These are phyloP conservation scores for Allobates femoralis DNA, from an alignment of 2,797 vertebrate species.

Conservation along the genomic window DNA sequence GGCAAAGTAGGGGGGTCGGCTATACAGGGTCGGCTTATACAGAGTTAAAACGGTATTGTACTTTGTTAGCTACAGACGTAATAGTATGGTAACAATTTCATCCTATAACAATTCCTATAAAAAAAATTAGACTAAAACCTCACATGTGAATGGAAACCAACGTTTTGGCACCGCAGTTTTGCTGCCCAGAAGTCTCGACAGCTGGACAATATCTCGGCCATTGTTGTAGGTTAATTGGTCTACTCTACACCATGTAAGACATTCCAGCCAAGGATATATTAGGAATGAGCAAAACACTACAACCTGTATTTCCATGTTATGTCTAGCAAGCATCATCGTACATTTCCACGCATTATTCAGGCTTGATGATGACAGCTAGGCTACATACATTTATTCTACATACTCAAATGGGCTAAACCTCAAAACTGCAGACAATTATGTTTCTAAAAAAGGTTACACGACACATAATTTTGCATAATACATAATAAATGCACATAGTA, in stretches of 20 bases:
- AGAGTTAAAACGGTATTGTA: too few species aligned
- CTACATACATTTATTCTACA: background rate
- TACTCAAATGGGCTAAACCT: background rate
- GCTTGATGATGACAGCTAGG: background rate
- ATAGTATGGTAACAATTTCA: background rate
- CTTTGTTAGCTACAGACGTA: background rate
- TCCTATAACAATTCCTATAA: background rate
- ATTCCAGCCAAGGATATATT: conserved; percentile 26
- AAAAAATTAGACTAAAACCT: background rate
- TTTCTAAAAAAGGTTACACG: background rate
- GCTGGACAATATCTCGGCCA: conserved; percentile 25
- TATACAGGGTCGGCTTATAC: too few species aligned
- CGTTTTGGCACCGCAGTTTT: background rate
- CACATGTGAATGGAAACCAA: background rate
- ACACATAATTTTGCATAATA: background rate
- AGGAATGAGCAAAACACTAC: conserved; percentile 5
- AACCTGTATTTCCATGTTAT: conserved; percentile 21
- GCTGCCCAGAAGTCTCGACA: conserved; percentile 29
- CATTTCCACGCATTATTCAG: background rate
- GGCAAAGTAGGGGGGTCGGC: too few species aligned
- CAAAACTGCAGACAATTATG: background rate
- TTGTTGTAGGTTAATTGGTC: conserved; percentile 36
- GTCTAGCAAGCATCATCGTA: background rate
- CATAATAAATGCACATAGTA: background rate
- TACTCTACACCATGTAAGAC: background rate